Base-by-base conservation (phyloP, 1,140 invertebrate species). In the Achroia grisella region DNA sequence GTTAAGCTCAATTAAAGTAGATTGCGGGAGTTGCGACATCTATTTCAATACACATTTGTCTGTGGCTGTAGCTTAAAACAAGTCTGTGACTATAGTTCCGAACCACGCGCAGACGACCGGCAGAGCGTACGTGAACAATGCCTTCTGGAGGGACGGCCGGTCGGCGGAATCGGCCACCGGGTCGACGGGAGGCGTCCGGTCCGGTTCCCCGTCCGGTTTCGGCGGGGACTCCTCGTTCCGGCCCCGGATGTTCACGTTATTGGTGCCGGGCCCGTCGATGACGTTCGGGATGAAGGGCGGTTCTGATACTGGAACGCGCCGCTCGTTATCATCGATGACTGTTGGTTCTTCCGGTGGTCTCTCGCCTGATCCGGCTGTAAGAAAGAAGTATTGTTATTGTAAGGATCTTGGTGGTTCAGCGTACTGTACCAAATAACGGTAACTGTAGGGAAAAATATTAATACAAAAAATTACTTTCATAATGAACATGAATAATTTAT, bases 31-130 rank as follows among this genome's bases (percentile, higher is more conserved):
- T n/a, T n/a, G n/a, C n/a, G n/a, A n/a, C n/a, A n/a, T n/a, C n/a
- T n/a, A n/a, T n/a, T n/a, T n/a, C n/a, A n/a, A n/a, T n/a, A n/a
- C n/a, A n/a, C n/a, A n/a, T n/a, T n/a, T n/a, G n/a, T n/a, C n/a
- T 23, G 17, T 6, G 17, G 6, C 2, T 23, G 6, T 9, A 37
- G 8, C 44, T 92, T 92, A 94, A 88, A 93, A 92, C 86, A 93
- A 90, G 72, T 94, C 93, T 52, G 90, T 90, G 64, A 94, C 89
- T 62, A 93, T 91, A 50, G 91, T 90, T 42, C 94, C 93, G 75
- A 95, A 92, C 93, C 93, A 95, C 57, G 93, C 91, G 66, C 94
- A 91, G 50, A 93, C 91, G 28, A 95, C 90, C 4, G 94, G 93
- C 64, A 95, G 79, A 30, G 94, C 85, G 78, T 94, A 95, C 34